These are phyloP conservation scores for Galleria mellonella DNA, from an alignment of 1,140 invertebrate genomes.

Conservation along the genomic window DNA sequence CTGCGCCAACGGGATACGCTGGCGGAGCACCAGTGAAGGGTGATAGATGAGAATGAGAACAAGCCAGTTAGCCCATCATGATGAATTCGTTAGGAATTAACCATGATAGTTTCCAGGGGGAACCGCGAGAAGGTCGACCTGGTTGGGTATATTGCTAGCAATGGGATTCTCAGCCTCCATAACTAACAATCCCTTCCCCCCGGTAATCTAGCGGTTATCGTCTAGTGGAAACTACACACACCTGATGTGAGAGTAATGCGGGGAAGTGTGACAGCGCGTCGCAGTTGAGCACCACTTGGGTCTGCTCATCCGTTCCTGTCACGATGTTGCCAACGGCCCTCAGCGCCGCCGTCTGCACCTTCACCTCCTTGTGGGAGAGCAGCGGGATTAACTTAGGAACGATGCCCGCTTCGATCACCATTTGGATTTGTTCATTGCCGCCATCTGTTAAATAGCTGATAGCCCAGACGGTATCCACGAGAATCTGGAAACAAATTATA, in stretches of 20 bases:
- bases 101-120: no score
- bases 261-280: constrained; percentile 95
- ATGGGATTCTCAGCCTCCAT: no score
- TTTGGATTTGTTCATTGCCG: constrained; percentile 98
- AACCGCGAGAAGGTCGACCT: no score
- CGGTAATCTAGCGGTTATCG: no score
- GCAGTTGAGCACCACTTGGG: constrained; percentile 94
- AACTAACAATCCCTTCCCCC: no score
- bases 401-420: constrained; percentile 97
- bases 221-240: constrained; percentile 16
- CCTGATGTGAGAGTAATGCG: constrained; percentile 88
- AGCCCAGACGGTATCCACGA: constrained; percentile 99
- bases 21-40: no score
- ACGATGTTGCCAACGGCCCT: constrained; percentile 99
- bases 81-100: no score
- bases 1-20: no score
- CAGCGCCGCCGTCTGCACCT: constrained; percentile 97
- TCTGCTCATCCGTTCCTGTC: constrained; percentile 99
- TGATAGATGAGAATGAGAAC: no score
- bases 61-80: no score
- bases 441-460: constrained; percentile 98
- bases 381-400: constrained; percentile 96
- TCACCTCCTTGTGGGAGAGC: constrained; percentile 96
- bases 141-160: no score
- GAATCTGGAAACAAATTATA: constrained; percentile 80